phyloP scores from a whole-genome alignment of 2,888 invertebrate genomes.

The Oeneis ivallda region DNA sequence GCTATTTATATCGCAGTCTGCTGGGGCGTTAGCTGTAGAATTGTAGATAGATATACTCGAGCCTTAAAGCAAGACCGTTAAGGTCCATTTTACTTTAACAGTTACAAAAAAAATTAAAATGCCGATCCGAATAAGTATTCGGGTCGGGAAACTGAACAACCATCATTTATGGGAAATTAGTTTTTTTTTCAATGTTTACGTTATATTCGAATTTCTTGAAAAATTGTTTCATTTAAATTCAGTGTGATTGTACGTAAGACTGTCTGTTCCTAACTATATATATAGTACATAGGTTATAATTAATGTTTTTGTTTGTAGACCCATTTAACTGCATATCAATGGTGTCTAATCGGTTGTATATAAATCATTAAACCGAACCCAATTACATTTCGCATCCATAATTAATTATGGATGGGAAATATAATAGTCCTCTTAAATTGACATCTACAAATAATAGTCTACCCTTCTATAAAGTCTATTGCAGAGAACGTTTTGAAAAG shows the following conservation, averaged over 20 bases:
- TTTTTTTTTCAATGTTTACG: neutral
- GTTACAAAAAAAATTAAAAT: too few relatives aligned
- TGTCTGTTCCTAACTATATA: constrained; percentile 35
- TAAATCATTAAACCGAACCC: neutral
- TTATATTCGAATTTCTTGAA: constrained; percentile 4
- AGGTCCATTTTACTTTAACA: too few relatives aligned
- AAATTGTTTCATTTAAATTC: constrained; percentile 2
- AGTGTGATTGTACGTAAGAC: constrained; percentile 31
- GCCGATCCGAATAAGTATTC: too few relatives aligned
- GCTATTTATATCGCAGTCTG: too few relatives aligned
- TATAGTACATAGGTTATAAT: constrained; percentile 5
- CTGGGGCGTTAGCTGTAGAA: too few relatives aligned
- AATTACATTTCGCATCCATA: too few relatives aligned
- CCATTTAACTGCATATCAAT: neutral
- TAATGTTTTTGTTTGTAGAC: neutral
- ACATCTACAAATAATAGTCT: neutral
- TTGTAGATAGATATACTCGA: too few relatives aligned
- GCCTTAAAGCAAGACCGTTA: too few relatives aligned
- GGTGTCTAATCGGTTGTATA: neutral
- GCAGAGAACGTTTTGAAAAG: neutral
- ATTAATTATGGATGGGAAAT: too few relatives aligned
- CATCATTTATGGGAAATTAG: too few relatives aligned
- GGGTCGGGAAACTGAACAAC: too few relatives aligned
- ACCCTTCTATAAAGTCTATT: neutral
- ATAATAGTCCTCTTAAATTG: neutral